Evolutionary conservation across 2,113 vertebrate species (phyloP).

Genomic region (Tachycineta bicolor): DNA sequence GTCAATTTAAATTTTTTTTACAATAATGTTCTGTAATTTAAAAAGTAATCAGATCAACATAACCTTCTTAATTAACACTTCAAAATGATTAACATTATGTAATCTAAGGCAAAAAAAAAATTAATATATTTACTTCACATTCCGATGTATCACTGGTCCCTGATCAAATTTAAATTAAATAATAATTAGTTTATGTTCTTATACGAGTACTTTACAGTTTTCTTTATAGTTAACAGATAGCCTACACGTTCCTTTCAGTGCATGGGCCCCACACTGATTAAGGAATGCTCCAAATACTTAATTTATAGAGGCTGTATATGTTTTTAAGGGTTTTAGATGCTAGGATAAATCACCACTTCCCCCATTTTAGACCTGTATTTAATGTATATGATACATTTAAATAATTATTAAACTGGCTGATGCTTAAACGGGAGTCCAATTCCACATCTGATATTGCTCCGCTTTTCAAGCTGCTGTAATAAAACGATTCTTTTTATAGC

Average conservation of each 20-base stretch:
- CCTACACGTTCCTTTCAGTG: constrained; percentile 60
- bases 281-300: constrained; percentile 64
- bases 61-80: constrained; percentile 85
- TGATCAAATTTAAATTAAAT: constrained; percentile 82
- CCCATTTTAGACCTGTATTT: constrained; percentile 59
- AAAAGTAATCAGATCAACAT: constrained; percentile 84
- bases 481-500: constrained; percentile 86
- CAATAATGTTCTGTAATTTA: constrained; percentile 82
- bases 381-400: constrained; percentile 67
- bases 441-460: constrained; percentile 66
- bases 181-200: constrained; percentile 79
- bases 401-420: constrained; percentile 74
- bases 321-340: constrained; percentile 65
- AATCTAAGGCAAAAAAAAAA: constrained; percentile 77
- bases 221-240: constrained; percentile 75
- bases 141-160: constrained; percentile 75
- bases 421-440: constrained; percentile 70
- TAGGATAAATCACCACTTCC: constrained; percentile 60
- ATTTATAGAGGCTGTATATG: constrained; percentile 63
- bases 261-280: constrained; percentile 56
- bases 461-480: constrained; percentile 78
- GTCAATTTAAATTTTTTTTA: constrained; percentile 80
- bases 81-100: constrained; percentile 83
- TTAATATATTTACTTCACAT: constrained; percentile 79
- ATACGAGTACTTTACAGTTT: constrained; percentile 69